Evolutionary conservation across 2,888 invertebrate genomes (phyloP).

Genomic region (Thalpophila matura): DNA sequence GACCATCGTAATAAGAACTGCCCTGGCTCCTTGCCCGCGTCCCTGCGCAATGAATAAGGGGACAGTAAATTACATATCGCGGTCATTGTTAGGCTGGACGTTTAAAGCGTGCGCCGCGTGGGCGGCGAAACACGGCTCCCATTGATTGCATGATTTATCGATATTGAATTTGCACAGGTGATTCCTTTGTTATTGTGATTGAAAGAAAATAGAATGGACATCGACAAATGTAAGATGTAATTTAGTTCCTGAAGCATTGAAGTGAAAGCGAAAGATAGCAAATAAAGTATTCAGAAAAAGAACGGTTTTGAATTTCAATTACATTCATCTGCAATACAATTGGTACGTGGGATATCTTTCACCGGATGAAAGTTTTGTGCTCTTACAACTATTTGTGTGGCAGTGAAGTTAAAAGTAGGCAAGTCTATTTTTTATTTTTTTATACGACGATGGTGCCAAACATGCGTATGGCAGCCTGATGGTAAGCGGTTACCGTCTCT

Average conservation of each 20-base stretch:
- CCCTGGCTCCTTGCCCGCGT: constrained; percentile 44
- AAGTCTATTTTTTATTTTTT: no score
- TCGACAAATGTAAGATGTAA: constrained; percentile 53
- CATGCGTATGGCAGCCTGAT: no score
- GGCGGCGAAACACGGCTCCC: constrained; percentile 69
- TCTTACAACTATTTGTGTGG: constrained; percentile 27
- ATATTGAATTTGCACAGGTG: constrained; percentile 76
- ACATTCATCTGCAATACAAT: constrained; percentile 54
- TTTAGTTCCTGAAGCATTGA: constrained; percentile 40
- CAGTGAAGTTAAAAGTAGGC: constrained; percentile 43
- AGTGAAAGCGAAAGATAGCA: constrained; percentile 59
- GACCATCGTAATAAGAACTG: constrained; percentile 62
- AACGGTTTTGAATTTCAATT: constrained; percentile 63
- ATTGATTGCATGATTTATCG: constrained; percentile 79
- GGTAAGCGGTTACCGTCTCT: no score
- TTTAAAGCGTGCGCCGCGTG: constrained; percentile 62
- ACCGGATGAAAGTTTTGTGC: constrained; percentile 58
- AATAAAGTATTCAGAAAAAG: constrained; percentile 56
- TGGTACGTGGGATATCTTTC: constrained; percentile 65
- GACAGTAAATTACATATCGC: constrained; percentile 64
- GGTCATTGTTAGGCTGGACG: constrained; percentile 68
- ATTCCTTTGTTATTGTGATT: constrained; percentile 66
- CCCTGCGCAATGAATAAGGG: constrained; percentile 47
- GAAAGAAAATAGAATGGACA: constrained; percentile 61
- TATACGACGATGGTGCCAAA: no score